Conservation (phyloP, 1,140 invertebrate genomes). For the Harlomillsia oculata region DNA sequence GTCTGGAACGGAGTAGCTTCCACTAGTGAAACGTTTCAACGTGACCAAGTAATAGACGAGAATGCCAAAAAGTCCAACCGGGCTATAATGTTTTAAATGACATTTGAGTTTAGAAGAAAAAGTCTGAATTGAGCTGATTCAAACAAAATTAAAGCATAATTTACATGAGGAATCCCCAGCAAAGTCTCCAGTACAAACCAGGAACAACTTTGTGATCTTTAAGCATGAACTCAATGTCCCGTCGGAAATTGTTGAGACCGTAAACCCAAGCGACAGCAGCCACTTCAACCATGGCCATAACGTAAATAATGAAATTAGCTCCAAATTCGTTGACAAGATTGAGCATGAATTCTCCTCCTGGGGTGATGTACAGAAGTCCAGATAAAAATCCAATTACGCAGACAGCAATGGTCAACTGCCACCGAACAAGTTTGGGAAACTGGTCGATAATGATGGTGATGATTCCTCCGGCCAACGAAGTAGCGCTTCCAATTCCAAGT, state of each 20-base stretch:
- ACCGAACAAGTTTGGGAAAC: slow-evolving; percentile 54
- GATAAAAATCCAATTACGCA: slow-evolving; percentile 54
- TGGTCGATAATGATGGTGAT: slow-evolving; percentile 60
- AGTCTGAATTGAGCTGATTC: not conserved
- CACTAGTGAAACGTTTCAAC: slow-evolving; percentile 47
- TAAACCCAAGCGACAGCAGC: slow-evolving; percentile 17
- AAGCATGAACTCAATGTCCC: slow-evolving; percentile 30
- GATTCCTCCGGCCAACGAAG: slow-evolving; percentile 52
- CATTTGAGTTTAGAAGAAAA: not conserved
- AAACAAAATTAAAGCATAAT: not conserved
- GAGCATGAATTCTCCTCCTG: slow-evolving; percentile 3
- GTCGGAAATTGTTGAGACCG: slow-evolving; percentile 24
- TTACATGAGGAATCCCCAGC: slow-evolving; percentile 19
- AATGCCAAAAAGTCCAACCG: slow-evolving; percentile 54
- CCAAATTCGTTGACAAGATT: not conserved
- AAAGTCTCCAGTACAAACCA: slow-evolving; percentile 41
- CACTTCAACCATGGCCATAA: slow-evolving; percentile 52
- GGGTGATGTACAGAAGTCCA: slow-evolving; percentile 38
- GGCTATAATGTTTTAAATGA: slow-evolving; percentile 47
- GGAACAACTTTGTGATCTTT: slow-evolving; percentile 8
- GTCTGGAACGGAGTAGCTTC: slow-evolving; percentile 18
- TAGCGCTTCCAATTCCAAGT: slow-evolving; percentile 35
- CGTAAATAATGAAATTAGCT: slow-evolving; percentile 50
- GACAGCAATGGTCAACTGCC: slow-evolving; percentile 49
- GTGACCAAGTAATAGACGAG: slow-evolving; percentile 53